Conservation (phyloP, 2,888 invertebrate species). For the Mythimna ferrago region DNA sequence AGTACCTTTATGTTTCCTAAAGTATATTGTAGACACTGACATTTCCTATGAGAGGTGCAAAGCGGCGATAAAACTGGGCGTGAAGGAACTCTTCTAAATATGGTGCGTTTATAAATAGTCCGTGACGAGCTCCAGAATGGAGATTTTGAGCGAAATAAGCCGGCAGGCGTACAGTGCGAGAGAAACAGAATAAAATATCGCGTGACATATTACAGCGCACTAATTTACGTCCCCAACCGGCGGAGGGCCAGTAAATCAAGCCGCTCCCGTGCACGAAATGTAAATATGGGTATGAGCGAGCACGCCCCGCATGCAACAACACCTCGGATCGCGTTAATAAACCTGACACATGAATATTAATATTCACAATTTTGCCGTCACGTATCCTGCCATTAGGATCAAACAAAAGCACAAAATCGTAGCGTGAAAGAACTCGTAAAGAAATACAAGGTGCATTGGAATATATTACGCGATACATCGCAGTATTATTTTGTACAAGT, state of each 20-base stretch:
- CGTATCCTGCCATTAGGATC: constrained; percentile 44
- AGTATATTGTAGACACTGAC: constrained; percentile 25
- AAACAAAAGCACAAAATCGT: constrained; percentile 16
- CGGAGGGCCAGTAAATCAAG: constrained; percentile 85
- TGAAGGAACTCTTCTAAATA: constrained; percentile 80
- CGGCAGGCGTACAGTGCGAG: constrained; percentile 71
- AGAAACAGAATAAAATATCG: constrained; percentile 84
- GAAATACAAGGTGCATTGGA: not conserved
- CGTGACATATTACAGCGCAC: constrained; percentile 86
- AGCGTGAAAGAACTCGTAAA: constrained; percentile 2
- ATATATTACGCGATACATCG: not conserved
- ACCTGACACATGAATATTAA: constrained; percentile 81
- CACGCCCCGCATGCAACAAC: constrained; percentile 82
- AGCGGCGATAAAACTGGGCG: constrained; percentile 65
- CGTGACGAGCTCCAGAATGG: constrained; percentile 81
- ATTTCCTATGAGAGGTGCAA: constrained; percentile 60
- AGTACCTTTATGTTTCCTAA: constrained; percentile 48
- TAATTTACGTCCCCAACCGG: constrained; percentile 85
- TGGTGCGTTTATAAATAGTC: constrained; percentile 85
- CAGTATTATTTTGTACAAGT: constrained; percentile 5
- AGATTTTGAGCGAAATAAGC: constrained; percentile 82
- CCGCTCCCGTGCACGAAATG: constrained; percentile 84
- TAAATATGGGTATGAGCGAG: constrained; percentile 82
- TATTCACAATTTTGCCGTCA: constrained; percentile 75
- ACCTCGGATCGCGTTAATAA: constrained; percentile 80